Evolutionary conservation across 92 coral and sea anemone species (phyloP).

Genomic region (Bergia sp.): DNA sequence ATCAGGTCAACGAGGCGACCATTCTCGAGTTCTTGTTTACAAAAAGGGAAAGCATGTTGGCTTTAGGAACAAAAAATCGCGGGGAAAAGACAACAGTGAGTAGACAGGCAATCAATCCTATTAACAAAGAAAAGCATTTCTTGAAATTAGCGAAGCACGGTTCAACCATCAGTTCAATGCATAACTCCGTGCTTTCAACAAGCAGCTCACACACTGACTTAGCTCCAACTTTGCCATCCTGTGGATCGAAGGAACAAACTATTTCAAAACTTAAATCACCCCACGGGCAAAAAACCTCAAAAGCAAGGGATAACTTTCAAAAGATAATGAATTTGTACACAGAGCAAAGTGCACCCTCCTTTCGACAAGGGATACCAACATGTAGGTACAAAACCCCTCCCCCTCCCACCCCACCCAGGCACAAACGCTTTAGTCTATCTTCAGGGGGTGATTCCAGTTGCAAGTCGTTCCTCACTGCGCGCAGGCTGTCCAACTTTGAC

Average conservation of each 20-base stretch:
- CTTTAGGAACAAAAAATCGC: slow-evolving; percentile 28
- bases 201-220: neutral
- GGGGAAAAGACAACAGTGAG: neutral
- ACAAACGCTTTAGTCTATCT: slow-evolving; percentile 7
- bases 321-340: slow-evolving; percentile 68
- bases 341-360: slow-evolving; percentile 73
- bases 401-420: slow-evolving; percentile 39
- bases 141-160: neutral
- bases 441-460: slow-evolving; percentile 15
- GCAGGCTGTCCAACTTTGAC: slow-evolving; percentile 21
- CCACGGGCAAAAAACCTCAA: neutral
- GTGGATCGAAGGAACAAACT: neutral
- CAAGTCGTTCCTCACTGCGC: slow-evolving; percentile 18
- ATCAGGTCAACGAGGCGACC: slow-evolving; percentile 54
- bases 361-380: slow-evolving; percentile 65
- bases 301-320: slow-evolving; percentile 31
- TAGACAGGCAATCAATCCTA: neutral
- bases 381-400: slow-evolving; percentile 63
- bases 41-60: slow-evolving; percentile 48
- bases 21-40: slow-evolving; percentile 77
- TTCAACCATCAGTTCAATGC: neutral
- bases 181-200: neutral
- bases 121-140: neutral
- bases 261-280: neutral
- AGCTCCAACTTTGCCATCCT: neutral